These are phyloP conservation scores for Leptinotarsa undecemlineata DNA, from an alignment of 1,140 invertebrate species.

Conservation along the genomic window DNA sequence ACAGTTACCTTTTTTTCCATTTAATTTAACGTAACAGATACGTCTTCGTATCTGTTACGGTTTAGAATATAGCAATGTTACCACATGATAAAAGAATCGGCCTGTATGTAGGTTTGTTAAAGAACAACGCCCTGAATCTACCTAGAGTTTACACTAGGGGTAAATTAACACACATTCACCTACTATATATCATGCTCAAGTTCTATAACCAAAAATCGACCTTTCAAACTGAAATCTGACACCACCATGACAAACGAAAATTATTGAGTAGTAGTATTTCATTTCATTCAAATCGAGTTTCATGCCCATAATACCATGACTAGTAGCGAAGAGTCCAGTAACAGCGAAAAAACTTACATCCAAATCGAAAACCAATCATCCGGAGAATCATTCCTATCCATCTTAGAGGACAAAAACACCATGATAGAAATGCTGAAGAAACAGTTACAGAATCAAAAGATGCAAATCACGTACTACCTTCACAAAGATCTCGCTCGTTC, in stretches of 20 bases:
- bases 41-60: no score
- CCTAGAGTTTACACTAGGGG: no score
- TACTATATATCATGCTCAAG: neutral
- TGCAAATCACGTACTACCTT: slow-evolving; percentile 44
- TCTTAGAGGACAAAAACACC: slow-evolving; percentile 45
- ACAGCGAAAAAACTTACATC: neutral
- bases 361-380: neutral
- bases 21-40: no score
- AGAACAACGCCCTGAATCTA: no score
- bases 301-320: neutral
- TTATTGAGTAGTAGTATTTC: slow-evolving; percentile 7
- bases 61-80: no score
- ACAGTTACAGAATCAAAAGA: slow-evolving; percentile 44
- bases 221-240: neutral
- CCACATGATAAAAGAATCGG: no score
- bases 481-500: slow-evolving; percentile 34
- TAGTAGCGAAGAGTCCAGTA: neutral
- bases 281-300: neutral
- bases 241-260: slow-evolving; percentile 5
- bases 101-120: no score
- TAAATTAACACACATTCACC: no score
- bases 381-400: slow-evolving; percentile 34
- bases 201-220: neutral
- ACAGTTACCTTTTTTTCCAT: no score
- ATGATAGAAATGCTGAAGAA: slow-evolving; percentile 39